Evolutionary conservation across 2,888 invertebrate species (phyloP), one percentile per base, ranked within the genome.

Genomic region (Strigamia crassipes): DNA sequence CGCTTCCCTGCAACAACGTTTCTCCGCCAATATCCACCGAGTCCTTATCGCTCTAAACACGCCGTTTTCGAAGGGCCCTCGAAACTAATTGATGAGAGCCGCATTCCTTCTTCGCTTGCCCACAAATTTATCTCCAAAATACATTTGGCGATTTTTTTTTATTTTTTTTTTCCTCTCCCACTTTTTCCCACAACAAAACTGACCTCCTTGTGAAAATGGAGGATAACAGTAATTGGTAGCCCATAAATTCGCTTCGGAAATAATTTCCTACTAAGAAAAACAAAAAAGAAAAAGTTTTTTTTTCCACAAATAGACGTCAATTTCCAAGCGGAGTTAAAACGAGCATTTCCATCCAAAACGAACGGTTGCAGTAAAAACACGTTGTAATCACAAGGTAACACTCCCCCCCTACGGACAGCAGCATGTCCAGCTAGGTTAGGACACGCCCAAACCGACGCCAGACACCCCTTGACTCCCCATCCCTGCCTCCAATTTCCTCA

Each of bases 41-140:
- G 23, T 73, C 27, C 73, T 73, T 73, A 73, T 73, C 73, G 73
- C 73, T 73, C 31, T 73, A 73, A 73, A 73, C 73, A 73, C 27
- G 27, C 73, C 27, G 27, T 73, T 73, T 73, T 73, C 31, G 31
- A 51, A 31, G 73, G 31, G 73, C 31, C 31, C 73, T 31, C 12
- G 31, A 73, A 73, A 73, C 73, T 73, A 73, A 73, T 73, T 73
- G 73, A 73, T 73, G 73, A 73, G 73, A 73, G 73, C 73, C 73
- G 73, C 73, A 73, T 73, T 73, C 73, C 73, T 73, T 31, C 9
- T 73, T 73, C 73, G 31, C 73, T 73, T 73, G 73, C 73, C 73
- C 73, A 73, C 73, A 73, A 73, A 73, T 73, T 73, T 73, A 73
- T 73, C 73, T 73, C 27, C 73, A 73, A 73, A 73, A 73, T 27